Evolutionary conservation across 1,140 invertebrate genomes (phyloP), one percentile per base, ranked within the genome.

Genomic region (Halictus rubicundus): DNA sequence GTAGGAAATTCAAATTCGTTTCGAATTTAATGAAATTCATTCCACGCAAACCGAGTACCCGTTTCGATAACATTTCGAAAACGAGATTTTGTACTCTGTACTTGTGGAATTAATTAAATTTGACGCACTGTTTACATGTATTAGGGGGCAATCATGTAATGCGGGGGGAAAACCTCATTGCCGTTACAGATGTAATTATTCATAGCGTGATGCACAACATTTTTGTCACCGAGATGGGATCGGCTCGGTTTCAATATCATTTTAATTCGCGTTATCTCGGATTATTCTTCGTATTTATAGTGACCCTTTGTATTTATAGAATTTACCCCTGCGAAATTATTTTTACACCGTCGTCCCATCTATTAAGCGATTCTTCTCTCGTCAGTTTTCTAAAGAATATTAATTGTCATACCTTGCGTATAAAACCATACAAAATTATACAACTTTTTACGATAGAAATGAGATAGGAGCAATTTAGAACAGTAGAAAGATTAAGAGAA

Each of bases 261-360:
- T 42, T 61, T 5, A 1, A 12, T 25, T 5, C 1, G 19, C 23
- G 1, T 19, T 19, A 23, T 46, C 19, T 68, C 23, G 25, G 1
- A 16, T 25, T 14, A 16, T 37, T 59, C 39, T 61, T 21, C 10
- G 39, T 63, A 73, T 63, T 73, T 73, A 49, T 63, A 42, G 23
- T 46, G 21, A 10, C 39, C 10, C 42, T 61, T 61, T 46, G 7
- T 72, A 72, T 72, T 61, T 72, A 72, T 72, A 46, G 39, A 46
- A 21, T 27, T 32, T 19, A 63, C 70, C 70, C 70, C 70, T 73
- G 21, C n/a, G 0, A 4, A 6, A 46, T 73, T 73, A 73, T 73
- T 73, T 73, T 73, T 63, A 57, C 21, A 46, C 25, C 59, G 61
- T 16, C 25, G 57, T 42, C 70, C 70, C 23, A 19, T n/a, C 25